Base-by-base conservation (phyloP, 2,888 invertebrate genomes). In the Sarcophaga caerulescens region DNA sequence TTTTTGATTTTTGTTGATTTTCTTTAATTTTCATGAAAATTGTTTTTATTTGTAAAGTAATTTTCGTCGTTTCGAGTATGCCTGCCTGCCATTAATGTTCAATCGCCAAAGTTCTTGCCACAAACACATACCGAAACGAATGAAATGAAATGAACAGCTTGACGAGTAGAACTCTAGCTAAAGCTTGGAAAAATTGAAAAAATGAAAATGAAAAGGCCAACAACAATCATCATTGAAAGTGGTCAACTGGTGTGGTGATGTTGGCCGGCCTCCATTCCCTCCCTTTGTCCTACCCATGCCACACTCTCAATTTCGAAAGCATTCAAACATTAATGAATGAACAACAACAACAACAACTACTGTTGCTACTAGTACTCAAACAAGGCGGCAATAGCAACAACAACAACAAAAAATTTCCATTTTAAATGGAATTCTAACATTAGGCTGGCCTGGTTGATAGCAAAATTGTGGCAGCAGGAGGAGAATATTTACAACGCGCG, bases 261-360 rank as follows among this genome's bases (percentile, higher is more conserved):
- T 8, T 35, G 35, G 6, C 6, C 6, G 35, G 35, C 8, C 35
- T 35, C 35, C 35, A 35, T 35, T 35, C 35, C 35, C 8, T 35
- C 3, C 35, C 35, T 35, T 35, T 35, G 8, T 10, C 3, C 10
- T 35, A 76, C 62, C 63, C 47, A 60, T 74, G 79, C 74, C 85
- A 74, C 81, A 84, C 84, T 86, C 84, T 84, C 83, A n/a, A 59
- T 83, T 83, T 84, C 79, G 57, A n/a, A 19, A 47, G 14, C 83
- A 71, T 47, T 59, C 80, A 84, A 65, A 65, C 86, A 86, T 86
- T 86, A 86, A 84, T 84, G 84, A 84, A 86, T 8, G 35, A 79
- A 83, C 35, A 35, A 35, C 8, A 35, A 10, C 8, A 77, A 81
- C 77, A 77, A 85, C 77, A 81, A 78, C 35, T 35, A 10, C 2